Base-by-base conservation (phyloP, 2,888 invertebrate species). In the Callimorpha dominula region DNA sequence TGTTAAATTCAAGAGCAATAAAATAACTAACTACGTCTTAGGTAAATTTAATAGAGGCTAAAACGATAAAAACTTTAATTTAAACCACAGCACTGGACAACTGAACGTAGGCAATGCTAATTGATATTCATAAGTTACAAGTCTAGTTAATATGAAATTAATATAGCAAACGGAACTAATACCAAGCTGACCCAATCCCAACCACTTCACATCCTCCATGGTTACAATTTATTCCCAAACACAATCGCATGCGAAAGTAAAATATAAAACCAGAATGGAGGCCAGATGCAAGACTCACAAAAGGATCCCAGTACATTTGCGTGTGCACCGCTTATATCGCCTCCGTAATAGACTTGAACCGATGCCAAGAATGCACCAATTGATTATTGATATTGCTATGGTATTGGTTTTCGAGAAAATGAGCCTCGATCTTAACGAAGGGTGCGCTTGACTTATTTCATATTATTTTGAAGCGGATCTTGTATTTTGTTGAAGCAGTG, bases 371-470 rank as follows among this genome's bases (percentile, higher is more conserved):
- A 95, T 94, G 92, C 93, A 91, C 90, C 94, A 93, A 95, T 95
- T 95, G 95, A 95, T 95, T 95, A 95, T 95, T 94, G 95, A 94
- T 95, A 95, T 95, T 92, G 93, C 93, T 89, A 92, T 91, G 90
- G 89, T 91, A 93, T 92, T 93, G 92, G 91, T 92, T 92, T 90
- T 90, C 88, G 88, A 89, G 90, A 89, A 92, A 91, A 91, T 90
- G 89, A 90, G 86, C 88, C 87, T 80, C 75, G 75, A 85, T 85
- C 82, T 86, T 86, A 89, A 88, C 85, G 86, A 87, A 88, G 85
- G 85, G 81, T 87, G 83, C 70, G 76, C 78, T 82, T 80, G 81
- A 82, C 68, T 81, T 78, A 82, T 81, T 84, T 78, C 73, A 76
- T 82, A 83, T 80, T 81, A 81, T 81, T 81, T 74, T 79, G 74